Base-by-base conservation (phyloP, 2,797 vertebrate species). In the Galagoides demidoff region DNA sequence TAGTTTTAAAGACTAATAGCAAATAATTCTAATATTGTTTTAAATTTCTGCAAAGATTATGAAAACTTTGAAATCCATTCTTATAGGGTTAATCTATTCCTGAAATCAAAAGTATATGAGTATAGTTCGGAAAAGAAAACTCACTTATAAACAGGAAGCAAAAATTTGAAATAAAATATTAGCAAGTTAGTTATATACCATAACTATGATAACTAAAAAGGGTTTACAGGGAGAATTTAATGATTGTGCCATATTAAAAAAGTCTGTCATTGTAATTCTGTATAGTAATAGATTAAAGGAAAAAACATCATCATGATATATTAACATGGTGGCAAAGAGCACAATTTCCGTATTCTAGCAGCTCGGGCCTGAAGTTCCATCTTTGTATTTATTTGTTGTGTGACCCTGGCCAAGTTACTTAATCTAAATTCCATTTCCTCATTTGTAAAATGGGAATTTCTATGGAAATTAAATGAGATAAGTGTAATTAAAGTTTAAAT, bases 141-240 rank as follows among this genome's bases (percentile, higher is more conserved):
- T 84, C 37, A 90, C 13, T 81, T 82, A 63, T 31, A 61, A 74
- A 73, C 61, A 49, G 31, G 25, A 71, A 49, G 7, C 31, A 52
- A 55, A 83, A 16, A 37, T 25, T 66, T 83, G 29, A 95, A 83
- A 57, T 61, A 85, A 95, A 85, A 45, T 49, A n/a, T 89, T 71
- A 92, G 14, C 34, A 55, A 92, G 11, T 66, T 77, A 92, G 11
- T 66, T 77, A 37, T 57, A 68, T 74, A 39, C 37, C 17, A 29
- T 12, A 52, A 90, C 31, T 57, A 17, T 37, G 57, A 59, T 77
- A 31, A 86, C 22, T 37, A 63, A 70, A 71, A 85, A 66, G 22
- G 8, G 7, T 23, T 86, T 83, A 78, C 8, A 82, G 31, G 23
- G 19, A 34, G 25, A n/a, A 93, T 39, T 71, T 12, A 93, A 49